Conservation (phyloP, 2,113 vertebrate species). For the Parotia lawesii region DNA sequence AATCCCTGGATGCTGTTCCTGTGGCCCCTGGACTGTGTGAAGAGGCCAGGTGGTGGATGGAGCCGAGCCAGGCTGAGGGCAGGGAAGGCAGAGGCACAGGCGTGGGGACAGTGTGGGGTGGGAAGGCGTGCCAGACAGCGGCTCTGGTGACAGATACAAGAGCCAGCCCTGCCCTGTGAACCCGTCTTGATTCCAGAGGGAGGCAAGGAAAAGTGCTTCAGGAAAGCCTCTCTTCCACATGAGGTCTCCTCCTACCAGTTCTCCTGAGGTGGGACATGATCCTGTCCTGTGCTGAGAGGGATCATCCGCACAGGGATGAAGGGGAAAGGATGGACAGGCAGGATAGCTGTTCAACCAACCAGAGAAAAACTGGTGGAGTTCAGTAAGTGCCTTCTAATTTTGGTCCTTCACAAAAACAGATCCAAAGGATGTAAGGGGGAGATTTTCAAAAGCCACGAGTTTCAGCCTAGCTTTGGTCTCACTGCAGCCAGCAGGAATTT, state of each 20-base stretch:
- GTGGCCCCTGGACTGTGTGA: neutral
- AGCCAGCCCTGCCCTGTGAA: neutral
- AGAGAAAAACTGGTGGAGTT: neutral
- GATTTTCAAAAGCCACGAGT: neutral
- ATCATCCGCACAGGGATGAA: neutral
- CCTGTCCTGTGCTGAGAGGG: accelerated
- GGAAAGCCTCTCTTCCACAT: neutral
- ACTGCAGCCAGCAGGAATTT: neutral
- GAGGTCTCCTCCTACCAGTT: neutral
- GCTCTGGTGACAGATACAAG: neutral
- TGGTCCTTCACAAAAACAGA: neutral
- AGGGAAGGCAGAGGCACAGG: neutral
- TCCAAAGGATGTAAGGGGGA: neutral
- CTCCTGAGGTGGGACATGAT: neutral
- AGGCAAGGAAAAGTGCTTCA: neutral
- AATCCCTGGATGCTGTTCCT: neutral
- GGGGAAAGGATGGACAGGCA: neutral
- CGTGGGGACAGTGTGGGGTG: accelerated
- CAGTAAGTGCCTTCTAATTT: neutral
- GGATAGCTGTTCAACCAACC: neutral
- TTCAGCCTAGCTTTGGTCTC: neutral
- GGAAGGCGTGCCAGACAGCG: neutral
- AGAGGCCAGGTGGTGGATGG: neutral
- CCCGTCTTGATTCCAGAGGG: neutral
- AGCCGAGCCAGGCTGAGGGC: accelerated